A percentile compares a stretch with the other conserved stretches of the same genome.
phyloP scores from a whole-genome alignment of 2,797 vertebrate species.

The Characodon lateralis region DNA sequence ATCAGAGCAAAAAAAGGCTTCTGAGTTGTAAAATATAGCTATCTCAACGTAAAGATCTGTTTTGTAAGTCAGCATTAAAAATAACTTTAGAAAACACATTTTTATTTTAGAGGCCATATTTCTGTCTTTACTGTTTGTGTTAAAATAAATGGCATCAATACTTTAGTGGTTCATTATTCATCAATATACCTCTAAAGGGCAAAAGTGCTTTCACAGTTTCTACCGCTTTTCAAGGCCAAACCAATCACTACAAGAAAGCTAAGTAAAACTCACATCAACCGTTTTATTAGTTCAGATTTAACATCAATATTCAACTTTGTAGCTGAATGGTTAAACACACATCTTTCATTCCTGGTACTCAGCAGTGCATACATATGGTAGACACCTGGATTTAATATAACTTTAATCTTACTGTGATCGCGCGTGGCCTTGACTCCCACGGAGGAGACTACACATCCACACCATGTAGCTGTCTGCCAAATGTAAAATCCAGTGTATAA shows the following conservation, averaged over 20 bases:
- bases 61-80: not conserved
- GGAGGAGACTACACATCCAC: conserved; percentile 21
- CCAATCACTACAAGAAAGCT: conserved; percentile 16
- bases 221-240: not conserved
- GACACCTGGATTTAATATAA: conserved; percentile 37
- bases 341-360: conserved; percentile 28
- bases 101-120: not conserved
- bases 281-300: conserved; percentile 32
- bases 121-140: not conserved
- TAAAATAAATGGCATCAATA: conserved; percentile 1
- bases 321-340: conserved; percentile 21
- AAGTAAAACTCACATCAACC: conserved; percentile 17
- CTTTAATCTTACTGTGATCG: conserved; percentile 38
- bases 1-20: not conserved
- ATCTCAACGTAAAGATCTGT: not conserved
- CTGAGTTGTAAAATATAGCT: not conserved
- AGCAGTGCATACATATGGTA: conserved; percentile 29
- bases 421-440: conserved; percentile 39
- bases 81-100: not conserved
- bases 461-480: conserved; percentile 30
- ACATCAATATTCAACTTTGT: conserved; percentile 40
- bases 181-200: not conserved
- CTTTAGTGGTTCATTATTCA: not conserved
- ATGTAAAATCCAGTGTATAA: conserved; percentile 27
- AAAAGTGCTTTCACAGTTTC: conserved; percentile 2